Evolutionary conservation across 2,888 invertebrate species (phyloP), one percentile per base, ranked within the genome.

Genomic region (Kuschelorhynchus macadamiae): DNA sequence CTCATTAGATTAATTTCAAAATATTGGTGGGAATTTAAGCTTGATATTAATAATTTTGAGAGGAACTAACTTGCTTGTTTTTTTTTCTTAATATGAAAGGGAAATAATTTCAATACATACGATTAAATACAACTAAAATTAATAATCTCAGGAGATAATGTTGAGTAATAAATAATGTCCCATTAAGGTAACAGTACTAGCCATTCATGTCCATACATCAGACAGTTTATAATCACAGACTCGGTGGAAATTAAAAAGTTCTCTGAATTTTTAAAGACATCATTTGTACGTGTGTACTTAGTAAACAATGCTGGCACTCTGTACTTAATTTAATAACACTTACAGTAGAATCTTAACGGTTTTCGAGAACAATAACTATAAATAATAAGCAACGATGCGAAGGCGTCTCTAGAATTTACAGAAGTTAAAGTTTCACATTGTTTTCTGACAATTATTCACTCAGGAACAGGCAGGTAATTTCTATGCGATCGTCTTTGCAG

Each of bases 321-420:
- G 42, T 60, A 60, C 17, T 36, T 52, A 52, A 52, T 50, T 49
- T 60, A 60, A 60, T 60, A 60, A 30, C 60, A 50, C 50, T 41
- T 41, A 60, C 60, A 60, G 50, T 60, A 60, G 39, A 60, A 47
- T 47, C 41, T 60, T 60, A 60, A 60, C 60, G 41, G 60, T 21
- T 25, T 16, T 25, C 50, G 18, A 46, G 61, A 62, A 62, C 61
- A 64, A 64, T 56, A 64, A 64, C 56, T 46, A 64, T 50, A 47
- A 50, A 64, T 49, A 64, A 56, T 64, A 56, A 49, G 64, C 47
- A 30, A 12, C 12, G 36, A 47, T 2, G 33, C 39, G 25, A 14
- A 53, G 47, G 49, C 56, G 52, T 16, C 36, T 60, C 50, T 32
- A 44, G 33, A 50, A 53, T 39, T 63, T 53, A 47, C 46, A 46